Conservation (phyloP, 2,113 vertebrate genomes). For the Charina bottae region DNA sequence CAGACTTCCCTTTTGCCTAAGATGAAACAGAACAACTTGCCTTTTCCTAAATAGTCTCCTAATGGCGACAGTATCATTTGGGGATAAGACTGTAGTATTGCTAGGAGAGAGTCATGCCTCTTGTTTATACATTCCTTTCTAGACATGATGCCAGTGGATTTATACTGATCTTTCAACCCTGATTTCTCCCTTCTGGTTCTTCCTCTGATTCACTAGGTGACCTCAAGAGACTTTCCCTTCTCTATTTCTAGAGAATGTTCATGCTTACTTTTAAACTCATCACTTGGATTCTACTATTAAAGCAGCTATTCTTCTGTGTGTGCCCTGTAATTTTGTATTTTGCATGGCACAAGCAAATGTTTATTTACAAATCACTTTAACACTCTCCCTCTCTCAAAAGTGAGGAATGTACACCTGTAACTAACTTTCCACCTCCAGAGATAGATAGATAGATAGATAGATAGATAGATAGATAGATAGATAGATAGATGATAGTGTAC, state of each 20-base stretch:
- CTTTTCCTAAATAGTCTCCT: not conserved
- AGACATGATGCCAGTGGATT: not conserved
- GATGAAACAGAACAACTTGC: not conserved
- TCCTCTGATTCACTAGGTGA: slow-evolving; percentile 9
- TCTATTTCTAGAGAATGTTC: not conserved
- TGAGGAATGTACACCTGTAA: not conserved
- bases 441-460: not conserved
- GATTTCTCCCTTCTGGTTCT: slow-evolving; percentile 1
- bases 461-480: too few species aligned
- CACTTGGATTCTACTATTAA: not conserved
- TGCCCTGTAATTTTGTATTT: not conserved
- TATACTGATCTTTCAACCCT: not conserved
- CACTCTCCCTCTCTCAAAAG: not conserved
- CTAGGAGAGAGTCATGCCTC: not conserved
- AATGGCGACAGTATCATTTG: not conserved
- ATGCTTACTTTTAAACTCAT: not conserved
- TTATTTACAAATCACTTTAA: not conserved
- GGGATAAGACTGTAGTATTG: not conserved
- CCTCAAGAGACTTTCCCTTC: not conserved
- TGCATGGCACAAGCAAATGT: not conserved
- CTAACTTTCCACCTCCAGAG: not conserved
- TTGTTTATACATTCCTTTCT: not conserved
- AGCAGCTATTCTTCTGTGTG: not conserved
- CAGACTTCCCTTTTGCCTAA: not conserved
- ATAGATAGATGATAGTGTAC: not conserved